A percentile compares a stretch with the other conserved stretches of the same genome.
These are phyloP conservation scores for Cephus cinctus DNA, from an alignment of 1,140 invertebrate species.

Conservation along the genomic window DNA sequence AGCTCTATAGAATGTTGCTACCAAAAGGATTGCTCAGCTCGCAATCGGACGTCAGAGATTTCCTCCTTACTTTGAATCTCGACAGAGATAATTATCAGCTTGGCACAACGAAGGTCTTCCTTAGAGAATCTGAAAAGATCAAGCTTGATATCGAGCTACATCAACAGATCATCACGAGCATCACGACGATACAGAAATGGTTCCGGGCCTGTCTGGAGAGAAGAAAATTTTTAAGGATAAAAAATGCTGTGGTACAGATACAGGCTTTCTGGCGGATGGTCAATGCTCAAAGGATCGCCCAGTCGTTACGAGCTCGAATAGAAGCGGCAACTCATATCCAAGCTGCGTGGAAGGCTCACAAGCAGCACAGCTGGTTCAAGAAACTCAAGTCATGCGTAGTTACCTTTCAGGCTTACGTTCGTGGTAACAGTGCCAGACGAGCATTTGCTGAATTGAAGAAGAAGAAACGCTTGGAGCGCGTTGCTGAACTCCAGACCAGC, in stretches of 20 bases:
- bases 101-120: conserved; percentile 85
- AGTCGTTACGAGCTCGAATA: conserved; percentile 46
- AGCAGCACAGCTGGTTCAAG: conserved; percentile 66
- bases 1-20: conserved; percentile 86
- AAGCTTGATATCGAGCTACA: conserved; percentile 89
- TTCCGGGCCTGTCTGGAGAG: conserved; percentile 80
- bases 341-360: conserved; percentile 70
- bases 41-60: conserved; percentile 76
- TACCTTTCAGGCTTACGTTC: conserved; percentile 70
- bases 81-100: conserved; percentile 91
- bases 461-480: conserved; percentile 31
- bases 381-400: conserved; percentile 63
- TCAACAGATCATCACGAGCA: conserved; percentile 90
- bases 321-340: conserved; percentile 76
- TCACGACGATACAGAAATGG: conserved; percentile 91
- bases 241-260: conserved; percentile 72
- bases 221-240: conserved; percentile 72
- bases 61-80: conserved; percentile 76
- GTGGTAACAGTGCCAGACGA: conserved; percentile 63
- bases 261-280: conserved; percentile 75
- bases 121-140: conserved; percentile 92
- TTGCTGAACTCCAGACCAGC: too few relatives aligned
- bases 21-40: conserved; percentile 83
- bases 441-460: conserved; percentile 52
- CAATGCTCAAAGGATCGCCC: conserved; percentile 54